Conservation (phyloP, 2,797 vertebrate species). For the Halcyon leucocephala region DNA sequence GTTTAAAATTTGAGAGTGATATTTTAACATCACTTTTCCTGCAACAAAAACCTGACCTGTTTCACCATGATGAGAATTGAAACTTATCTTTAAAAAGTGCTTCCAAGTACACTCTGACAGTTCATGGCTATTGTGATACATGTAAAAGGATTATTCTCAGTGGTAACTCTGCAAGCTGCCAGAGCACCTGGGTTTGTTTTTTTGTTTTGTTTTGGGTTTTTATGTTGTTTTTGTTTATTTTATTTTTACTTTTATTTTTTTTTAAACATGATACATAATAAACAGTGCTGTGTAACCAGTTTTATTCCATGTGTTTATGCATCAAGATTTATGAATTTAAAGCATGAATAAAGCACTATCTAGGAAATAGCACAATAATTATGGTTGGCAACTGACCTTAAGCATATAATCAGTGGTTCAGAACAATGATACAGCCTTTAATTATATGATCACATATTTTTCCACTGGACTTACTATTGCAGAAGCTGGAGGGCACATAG, state of each 20-base stretch:
- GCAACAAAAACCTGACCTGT: neutral
- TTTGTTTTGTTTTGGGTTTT: neutral
- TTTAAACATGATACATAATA: neutral
- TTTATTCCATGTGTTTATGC: constrained; percentile 10
- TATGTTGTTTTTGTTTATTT: too few relatives aligned
- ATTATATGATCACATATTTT: neutral
- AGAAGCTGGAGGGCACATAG: neutral
- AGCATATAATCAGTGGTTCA: constrained; percentile 26
- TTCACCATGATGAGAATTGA: neutral
- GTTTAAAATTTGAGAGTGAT: neutral
- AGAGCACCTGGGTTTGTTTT: neutral
- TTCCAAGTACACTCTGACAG: neutral
- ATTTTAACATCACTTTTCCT: neutral
- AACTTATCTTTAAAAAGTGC: neutral
- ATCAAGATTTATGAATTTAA: neutral
- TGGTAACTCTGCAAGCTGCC: neutral
- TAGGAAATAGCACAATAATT: constrained; percentile 20
- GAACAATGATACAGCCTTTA: constrained; percentile 19
- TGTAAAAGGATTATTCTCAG: neutral
- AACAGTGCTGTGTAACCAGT: neutral
- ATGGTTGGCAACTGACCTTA: neutral
- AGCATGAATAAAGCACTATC: neutral
- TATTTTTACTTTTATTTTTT: neutral
- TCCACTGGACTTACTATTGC: neutral
- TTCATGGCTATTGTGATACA: neutral